Evolutionary conservation across 2,888 invertebrate genomes (phyloP).

Genomic region (Congeria kusceri): DNA sequence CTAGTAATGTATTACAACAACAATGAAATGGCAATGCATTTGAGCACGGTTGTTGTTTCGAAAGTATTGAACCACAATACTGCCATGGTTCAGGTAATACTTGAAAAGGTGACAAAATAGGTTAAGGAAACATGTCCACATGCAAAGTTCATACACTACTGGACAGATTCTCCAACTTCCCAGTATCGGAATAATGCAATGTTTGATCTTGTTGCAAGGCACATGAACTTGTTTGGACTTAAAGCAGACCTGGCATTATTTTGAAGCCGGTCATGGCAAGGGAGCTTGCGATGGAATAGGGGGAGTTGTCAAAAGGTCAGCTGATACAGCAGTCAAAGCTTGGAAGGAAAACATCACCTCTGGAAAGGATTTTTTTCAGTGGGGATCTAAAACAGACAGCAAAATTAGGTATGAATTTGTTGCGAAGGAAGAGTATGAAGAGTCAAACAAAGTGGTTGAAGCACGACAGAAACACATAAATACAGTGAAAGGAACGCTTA

Average conservation of each 20-base stretch:
- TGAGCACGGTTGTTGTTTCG: background rate
- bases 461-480: constrained; percentile 17
- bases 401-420: constrained; percentile 29
- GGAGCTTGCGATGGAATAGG: constrained; percentile 36
- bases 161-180: constrained; percentile 19
- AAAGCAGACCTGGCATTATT: constrained; percentile 35
- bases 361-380: constrained; percentile 33
- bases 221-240: constrained; percentile 6
- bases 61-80: constrained; percentile 14
- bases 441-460: background rate
- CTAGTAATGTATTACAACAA: background rate
- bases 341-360: constrained; percentile 30
- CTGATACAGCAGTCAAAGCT: constrained; percentile 24
- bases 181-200: constrained; percentile 21
- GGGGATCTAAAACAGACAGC: constrained; percentile 27
- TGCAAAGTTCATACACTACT: constrained; percentile 21
- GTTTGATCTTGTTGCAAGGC: constrained; percentile 18
- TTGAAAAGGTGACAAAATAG: background rate
- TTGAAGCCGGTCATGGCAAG: constrained; percentile 38
- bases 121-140: constrained; percentile 6
- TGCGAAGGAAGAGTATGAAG: constrained; percentile 21
- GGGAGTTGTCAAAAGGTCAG: constrained; percentile 28
- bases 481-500: constrained; percentile 24
- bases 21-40: background rate
- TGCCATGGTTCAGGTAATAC: constrained; percentile 13